These are phyloP conservation scores for Natrix natrix DNA, from an alignment of 2,797 vertebrate genomes.

Conservation along the genomic window DNA sequence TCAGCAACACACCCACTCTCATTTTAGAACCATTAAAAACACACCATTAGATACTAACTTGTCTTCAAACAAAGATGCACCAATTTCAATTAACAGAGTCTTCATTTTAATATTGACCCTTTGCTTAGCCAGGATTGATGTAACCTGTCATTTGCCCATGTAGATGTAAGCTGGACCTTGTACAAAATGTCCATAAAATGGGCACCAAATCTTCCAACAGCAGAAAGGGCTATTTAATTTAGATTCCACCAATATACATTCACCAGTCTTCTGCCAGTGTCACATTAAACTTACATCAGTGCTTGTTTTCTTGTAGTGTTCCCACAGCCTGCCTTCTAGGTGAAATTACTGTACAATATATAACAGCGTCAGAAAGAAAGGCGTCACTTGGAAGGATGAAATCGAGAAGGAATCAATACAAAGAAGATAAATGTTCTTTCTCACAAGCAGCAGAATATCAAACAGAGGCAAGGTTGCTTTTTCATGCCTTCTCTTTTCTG, in stretches of 20 bases:
- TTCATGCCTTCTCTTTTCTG: slow-evolving; percentile 17
- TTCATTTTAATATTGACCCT: slow-evolving; percentile 1
- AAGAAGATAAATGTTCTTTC: slow-evolving; percentile 62
- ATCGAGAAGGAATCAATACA: slow-evolving; percentile 69
- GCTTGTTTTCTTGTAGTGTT: slow-evolving; percentile 62
- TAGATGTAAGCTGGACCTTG: neutral
- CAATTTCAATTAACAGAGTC: neutral
- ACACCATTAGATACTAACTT: neutral
- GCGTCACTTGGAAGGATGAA: slow-evolving; percentile 60
- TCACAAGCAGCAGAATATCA: slow-evolving; percentile 57
- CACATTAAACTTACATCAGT: slow-evolving; percentile 61
- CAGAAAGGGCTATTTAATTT: slow-evolving; percentile 26
- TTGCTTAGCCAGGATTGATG: neutral
- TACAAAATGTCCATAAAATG: neutral
- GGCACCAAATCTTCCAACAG: slow-evolving; percentile 1
- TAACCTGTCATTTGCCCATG: slow-evolving; percentile 5
- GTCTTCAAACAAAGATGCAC: slow-evolving; percentile 15
- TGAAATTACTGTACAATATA: slow-evolving; percentile 69
- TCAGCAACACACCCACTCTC: rapidly evolving
- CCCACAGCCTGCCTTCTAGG: slow-evolving; percentile 57
- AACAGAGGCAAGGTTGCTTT: slow-evolving; percentile 40
- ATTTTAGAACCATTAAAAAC: slow-evolving; percentile 9
- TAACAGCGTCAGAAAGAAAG: slow-evolving; percentile 66
- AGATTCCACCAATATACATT: slow-evolving; percentile 48
- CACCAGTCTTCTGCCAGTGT: slow-evolving; percentile 41